Conservation (phyloP, 2,888 invertebrate genomes). For the Synergus japonicus region DNA sequence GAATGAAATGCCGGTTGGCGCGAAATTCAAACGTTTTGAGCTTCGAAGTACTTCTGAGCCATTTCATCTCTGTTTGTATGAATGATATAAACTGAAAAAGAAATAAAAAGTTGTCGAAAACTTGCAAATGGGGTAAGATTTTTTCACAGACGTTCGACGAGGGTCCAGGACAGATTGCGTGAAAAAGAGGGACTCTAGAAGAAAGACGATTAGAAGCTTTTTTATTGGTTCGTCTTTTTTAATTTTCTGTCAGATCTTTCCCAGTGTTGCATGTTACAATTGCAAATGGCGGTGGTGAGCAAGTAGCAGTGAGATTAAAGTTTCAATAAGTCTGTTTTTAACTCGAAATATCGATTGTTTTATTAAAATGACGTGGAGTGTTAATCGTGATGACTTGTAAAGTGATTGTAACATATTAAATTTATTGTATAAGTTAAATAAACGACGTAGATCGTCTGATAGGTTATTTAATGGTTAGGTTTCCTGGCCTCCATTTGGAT, state of each 20-base stretch:
- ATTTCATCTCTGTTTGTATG: too few relatives aligned
- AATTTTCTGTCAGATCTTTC: too few relatives aligned
- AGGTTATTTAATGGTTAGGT: slow-evolving; percentile 68
- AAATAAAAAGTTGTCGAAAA: too few relatives aligned
- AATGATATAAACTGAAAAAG: too few relatives aligned
- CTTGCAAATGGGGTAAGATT: too few relatives aligned
- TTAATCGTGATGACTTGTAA: slow-evolving; percentile 52
- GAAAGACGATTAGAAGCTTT: too few relatives aligned
- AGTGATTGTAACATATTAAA: slow-evolving; percentile 46
- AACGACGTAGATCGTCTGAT: slow-evolving; percentile 23
- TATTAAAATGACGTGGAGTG: slow-evolving; percentile 53
- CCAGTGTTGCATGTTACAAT: neutral
- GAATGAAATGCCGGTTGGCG: neutral
- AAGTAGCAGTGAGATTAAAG: neutral
- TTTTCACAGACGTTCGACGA: too few relatives aligned
- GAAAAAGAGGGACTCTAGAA: too few relatives aligned
- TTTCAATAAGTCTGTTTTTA: neutral
- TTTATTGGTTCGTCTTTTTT: too few relatives aligned
- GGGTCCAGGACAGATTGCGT: too few relatives aligned
- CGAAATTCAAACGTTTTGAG: neutral
- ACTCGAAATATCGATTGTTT: slow-evolving; percentile 24
- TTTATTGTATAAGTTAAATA: slow-evolving; percentile 55
- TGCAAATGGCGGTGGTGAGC: slow-evolving; percentile 17
- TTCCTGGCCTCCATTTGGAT: slow-evolving; percentile 66
- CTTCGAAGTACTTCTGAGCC: too few relatives aligned